Evolutionary conservation across 2,797 vertebrate genomes (phyloP), one percentile per base, ranked within the genome.

Genomic region (Gallinago stenura): DNA sequence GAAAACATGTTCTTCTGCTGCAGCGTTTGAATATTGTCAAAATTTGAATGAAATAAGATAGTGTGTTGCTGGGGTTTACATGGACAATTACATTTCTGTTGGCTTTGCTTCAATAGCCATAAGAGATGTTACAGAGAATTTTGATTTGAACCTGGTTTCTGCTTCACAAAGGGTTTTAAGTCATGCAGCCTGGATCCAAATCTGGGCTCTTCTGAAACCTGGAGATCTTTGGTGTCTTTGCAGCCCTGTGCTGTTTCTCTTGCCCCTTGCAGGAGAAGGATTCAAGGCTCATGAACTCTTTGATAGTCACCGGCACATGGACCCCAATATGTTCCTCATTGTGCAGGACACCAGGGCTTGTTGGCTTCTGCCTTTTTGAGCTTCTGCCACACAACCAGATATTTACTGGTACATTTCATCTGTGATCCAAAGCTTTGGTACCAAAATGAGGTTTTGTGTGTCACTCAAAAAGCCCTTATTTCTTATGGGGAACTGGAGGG

Each of bases 321-420:
- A 1, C 48, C 11, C 17, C 1, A 19, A 16, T 1, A 0, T 0
- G 28, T 39, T 61, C 48, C 62, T 80, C 35, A 1, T 15, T 2
- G 2, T 11, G 8, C 2, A 0, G 33, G 24, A 17, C 25, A 22
- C 15, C 31, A 25, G 31, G 39, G 19, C 15, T 1, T 0, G 30
- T 2, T 21, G 78, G 21, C 58, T 78, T 58, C 58, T 87, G 48
- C 64, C 21, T 28, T 33, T 28, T 10, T 37, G 64, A 39, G 21
- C 58, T 78, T 58, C 58, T 87, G 48, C 64, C 21, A 19, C 10
- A 0, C 10, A 22, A 9, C 4, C 6, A 41, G 64, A 1, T 25
- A 4, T 19, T 37, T 65, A 10, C 31, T 26, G 20, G 10, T 4
- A 7, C 0, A 0, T 21, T 68, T 39, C 9, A 26, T 20, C 21